Evolutionary conservation across 2,888 invertebrate genomes (phyloP).

Genomic region (Nomada ferruginata): DNA sequence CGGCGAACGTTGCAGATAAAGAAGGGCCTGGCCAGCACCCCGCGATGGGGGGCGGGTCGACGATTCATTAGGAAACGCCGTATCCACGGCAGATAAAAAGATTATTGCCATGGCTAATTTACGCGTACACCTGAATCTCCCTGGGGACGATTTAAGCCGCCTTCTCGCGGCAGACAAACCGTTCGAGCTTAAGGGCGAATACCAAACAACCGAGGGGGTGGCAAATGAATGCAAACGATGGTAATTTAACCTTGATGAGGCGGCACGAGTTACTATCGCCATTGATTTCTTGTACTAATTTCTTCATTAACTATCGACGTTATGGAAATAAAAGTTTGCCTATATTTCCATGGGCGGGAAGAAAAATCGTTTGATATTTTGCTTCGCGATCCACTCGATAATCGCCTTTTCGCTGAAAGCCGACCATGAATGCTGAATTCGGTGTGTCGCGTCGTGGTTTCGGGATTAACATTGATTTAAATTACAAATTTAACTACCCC

Average conservation of each 20-base stretch:
- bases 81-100: slow-evolving; percentile 42
- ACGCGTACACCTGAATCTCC: slow-evolving; percentile 38
- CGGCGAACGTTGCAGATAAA: slow-evolving; percentile 58
- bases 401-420: slow-evolving; percentile 63
- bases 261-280: slow-evolving; percentile 4
- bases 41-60: no score
- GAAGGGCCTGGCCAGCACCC: slow-evolving; percentile 9
- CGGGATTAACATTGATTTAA: slow-evolving; percentile 77
- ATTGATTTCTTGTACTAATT: not conserved
- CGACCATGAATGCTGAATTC: slow-evolving; percentile 65
- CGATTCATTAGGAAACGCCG: slow-evolving; percentile 44
- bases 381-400: slow-evolving; percentile 62
- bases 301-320: no score
- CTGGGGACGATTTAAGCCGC: slow-evolving; percentile 23
- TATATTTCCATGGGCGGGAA: not conserved
- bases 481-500: slow-evolving; percentile 75
- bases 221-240: slow-evolving; percentile 12
- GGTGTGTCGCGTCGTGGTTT: slow-evolving; percentile 61
- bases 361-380: slow-evolving; percentile 45
- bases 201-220: slow-evolving; percentile 4
- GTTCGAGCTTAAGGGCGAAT: slow-evolving; percentile 14
- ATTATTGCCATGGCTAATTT: slow-evolving; percentile 52
- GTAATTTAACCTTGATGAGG: slow-evolving; percentile 37
- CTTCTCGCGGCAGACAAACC: not conserved
- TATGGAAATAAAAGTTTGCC: not conserved